These are phyloP conservation scores for Sebastiscus tertius DNA, from an alignment of 2,797 vertebrate species.

Conservation along the genomic window DNA sequence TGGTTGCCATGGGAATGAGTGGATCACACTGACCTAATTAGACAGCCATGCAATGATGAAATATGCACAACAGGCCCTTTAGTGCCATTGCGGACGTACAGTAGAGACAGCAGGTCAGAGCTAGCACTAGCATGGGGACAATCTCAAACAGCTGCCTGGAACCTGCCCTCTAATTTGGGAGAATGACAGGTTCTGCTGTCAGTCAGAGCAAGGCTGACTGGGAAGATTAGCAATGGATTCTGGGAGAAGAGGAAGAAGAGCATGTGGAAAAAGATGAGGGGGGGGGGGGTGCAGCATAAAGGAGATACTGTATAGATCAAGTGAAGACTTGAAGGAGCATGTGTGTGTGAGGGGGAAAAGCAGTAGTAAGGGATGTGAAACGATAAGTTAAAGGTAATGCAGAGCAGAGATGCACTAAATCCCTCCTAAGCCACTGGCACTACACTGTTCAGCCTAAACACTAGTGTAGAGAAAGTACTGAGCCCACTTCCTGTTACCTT, in stretches of 20 bases:
- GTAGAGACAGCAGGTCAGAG: slow-evolving; percentile 57
- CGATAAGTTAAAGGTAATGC: slow-evolving; percentile 17
- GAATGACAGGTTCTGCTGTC: neutral
- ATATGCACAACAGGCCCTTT: slow-evolving; percentile 73
- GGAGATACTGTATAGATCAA: neutral
- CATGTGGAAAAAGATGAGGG: neutral
- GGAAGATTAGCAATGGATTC: slow-evolving; percentile 14
- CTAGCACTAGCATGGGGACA: slow-evolving; percentile 42
- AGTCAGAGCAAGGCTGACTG: slow-evolving; percentile 13
- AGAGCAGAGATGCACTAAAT: slow-evolving; percentile 23
- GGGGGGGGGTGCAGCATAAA: neutral
- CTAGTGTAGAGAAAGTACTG: neutral
- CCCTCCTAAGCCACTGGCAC: slow-evolving; percentile 11
- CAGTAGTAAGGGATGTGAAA: slow-evolving; percentile 13
- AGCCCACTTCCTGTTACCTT: slow-evolving; percentile 15
- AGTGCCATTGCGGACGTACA: slow-evolving; percentile 38
- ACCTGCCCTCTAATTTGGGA: slow-evolving; percentile 13
- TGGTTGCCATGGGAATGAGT: slow-evolving; percentile 81
- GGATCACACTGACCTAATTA: slow-evolving; percentile 83
- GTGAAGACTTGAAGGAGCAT: neutral
- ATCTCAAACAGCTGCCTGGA: slow-evolving; percentile 31
- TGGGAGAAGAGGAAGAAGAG: slow-evolving; percentile 3
- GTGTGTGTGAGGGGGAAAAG: neutral
- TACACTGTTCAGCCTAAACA: slow-evolving; percentile 8
- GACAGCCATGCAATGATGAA: slow-evolving; percentile 76